A percentile compares a stretch with the other conserved stretches of the same genome.
Evolutionary conservation across 1,140 invertebrate genomes (phyloP).

Genomic region (Polypedilum pembai): DNA sequence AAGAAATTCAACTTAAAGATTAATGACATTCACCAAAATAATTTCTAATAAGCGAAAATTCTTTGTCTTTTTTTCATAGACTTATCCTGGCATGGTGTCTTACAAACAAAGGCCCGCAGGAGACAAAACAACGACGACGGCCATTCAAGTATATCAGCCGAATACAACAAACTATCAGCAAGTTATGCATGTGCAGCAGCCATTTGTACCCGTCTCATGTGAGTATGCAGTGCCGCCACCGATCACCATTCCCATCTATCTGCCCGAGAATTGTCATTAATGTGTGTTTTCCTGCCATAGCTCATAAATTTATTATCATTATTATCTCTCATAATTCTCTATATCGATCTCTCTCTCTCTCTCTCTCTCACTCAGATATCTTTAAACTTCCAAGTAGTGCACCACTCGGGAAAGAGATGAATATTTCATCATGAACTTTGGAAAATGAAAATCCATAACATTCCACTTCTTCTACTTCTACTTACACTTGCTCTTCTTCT

Average conservation of each 20-base stretch:
- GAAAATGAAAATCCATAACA: constrained; percentile 25
- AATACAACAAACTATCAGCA: constrained; percentile 85
- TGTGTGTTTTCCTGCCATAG: background rate
- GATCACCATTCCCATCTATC: constrained; percentile 40
- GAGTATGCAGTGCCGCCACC: constrained; percentile 71
- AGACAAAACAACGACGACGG: constrained; percentile 68
- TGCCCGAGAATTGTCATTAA: constrained; percentile 10
- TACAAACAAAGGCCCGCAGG: constrained; percentile 83
- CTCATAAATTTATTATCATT: background rate
- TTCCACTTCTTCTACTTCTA: background rate
- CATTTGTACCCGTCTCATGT: constrained; percentile 87
- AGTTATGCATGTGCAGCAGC: constrained; percentile 90
- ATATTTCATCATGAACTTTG: constrained; percentile 28
- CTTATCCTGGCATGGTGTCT: constrained; percentile 80
- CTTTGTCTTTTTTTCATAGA: constrained; percentile 47
- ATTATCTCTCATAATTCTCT: no score
- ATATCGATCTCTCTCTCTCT: background rate
- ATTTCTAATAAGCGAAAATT: background rate
- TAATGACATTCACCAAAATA: background rate
- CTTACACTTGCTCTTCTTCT: background rate
- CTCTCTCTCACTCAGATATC: background rate
- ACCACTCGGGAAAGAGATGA: constrained; percentile 26
- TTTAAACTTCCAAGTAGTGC: constrained; percentile 27
- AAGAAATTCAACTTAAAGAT: background rate
- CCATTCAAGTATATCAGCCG: constrained; percentile 90